Base-by-base conservation (phyloP, 2,113 vertebrate species). In the Hymenochirus boettgeri region DNA sequence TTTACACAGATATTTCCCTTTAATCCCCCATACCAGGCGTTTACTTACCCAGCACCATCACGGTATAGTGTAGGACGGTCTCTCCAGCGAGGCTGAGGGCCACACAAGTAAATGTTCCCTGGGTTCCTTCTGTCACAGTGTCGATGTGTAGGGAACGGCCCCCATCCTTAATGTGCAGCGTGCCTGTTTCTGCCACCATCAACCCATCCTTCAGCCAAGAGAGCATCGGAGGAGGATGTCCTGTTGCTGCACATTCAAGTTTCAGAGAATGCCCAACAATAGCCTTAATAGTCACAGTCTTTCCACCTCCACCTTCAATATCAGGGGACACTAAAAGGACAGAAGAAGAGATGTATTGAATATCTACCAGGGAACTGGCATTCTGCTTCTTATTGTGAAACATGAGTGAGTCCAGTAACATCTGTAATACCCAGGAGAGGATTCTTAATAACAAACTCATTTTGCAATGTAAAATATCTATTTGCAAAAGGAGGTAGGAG, bases 221-320 rank as follows among this genome's bases (percentile, higher is more conserved):
- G 48, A 99, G 81, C 0, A 71, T 79, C 12, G 96, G 96, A 45
- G 93, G 90, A 19, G 96, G 96, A 76, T 98, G 93, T 50, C 96
- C 96, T 33, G 86, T 75, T 25, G 93, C 93, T 64, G 96, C 95
- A 60, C 96, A 99, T 1, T 85, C 75, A 51, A 99, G 84, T 9
- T 82, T 91, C 57, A 98, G 84, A 12, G 93, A 91, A 72, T 93
- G 95, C 73, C 82, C 85, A 69, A 95, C 67, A 2, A 90, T 90
- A 80, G 93, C 93, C 56, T 85, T 82, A 63, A 93, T 66, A 13
- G n/a, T 3, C 0, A 22, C 62, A 0, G 73, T 73, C 7, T 61
- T 74, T 27, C n/a, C 23, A 0, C 23, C 22, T 0, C 73, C 23
- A 0, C 79, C 75, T 19, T 80, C 59, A 1, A 84, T 79, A 58